Evolutionary conservation across 2,797 vertebrate species (phyloP).

Genomic region (Aerospiza tachiro): DNA sequence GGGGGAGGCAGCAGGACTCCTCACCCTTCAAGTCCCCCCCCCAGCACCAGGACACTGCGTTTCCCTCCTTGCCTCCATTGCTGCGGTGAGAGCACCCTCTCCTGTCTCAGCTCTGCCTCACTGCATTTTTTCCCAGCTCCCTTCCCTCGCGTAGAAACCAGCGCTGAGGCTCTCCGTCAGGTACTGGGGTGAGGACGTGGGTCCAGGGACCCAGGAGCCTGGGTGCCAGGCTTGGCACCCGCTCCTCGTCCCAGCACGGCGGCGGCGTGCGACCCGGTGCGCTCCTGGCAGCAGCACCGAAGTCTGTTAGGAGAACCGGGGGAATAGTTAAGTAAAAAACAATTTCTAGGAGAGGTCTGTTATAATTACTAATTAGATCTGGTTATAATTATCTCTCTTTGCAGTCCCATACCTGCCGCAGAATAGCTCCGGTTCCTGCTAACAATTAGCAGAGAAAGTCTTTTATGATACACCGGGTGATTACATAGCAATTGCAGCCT

Average conservation of each 20-base stretch:
- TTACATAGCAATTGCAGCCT: constrained; percentile 36
- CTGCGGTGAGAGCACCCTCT: constrained; percentile 49
- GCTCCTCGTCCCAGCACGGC: accelerated
- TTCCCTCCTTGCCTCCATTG: not conserved
- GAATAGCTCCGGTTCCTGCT: constrained; percentile 29
- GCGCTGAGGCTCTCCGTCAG: not conserved
- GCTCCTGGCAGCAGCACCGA: not conserved
- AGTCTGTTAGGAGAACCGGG: not conserved
- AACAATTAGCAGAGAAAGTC: constrained; percentile 65
- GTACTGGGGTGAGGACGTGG: accelerated
- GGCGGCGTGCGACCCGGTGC: accelerated
- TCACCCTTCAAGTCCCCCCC: not conserved
- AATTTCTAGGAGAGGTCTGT: constrained; percentile 57
- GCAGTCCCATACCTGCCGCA: constrained; percentile 66
- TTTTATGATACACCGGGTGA: constrained; percentile 49
- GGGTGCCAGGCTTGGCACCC: not conserved
- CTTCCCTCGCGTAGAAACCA: accelerated
- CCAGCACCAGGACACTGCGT: not conserved
- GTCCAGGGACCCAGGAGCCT: not conserved
- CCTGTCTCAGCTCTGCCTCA: constrained; percentile 29
- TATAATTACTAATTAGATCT: constrained; percentile 76
- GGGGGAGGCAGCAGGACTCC: not conserved
- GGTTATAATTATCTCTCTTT: constrained; percentile 71
- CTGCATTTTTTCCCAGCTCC: not conserved
- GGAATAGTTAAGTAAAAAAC: constrained; percentile 62